These are phyloP conservation scores for Phyllostomus discolor DNA, from an alignment of 2,113 vertebrate genomes.

Conservation along the genomic window DNA sequence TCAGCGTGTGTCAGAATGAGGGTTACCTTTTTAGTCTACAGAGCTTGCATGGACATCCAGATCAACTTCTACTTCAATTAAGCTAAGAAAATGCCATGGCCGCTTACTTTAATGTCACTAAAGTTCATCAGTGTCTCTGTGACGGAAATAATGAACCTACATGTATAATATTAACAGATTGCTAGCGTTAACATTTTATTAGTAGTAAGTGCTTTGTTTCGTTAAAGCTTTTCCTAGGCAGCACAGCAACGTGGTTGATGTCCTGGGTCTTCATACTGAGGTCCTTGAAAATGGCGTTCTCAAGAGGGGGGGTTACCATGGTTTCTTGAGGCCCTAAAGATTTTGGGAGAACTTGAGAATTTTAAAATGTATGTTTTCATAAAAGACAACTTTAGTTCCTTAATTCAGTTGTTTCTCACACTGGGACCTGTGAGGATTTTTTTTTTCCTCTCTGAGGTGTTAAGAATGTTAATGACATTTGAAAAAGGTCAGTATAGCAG, in stretches of 20 bases:
- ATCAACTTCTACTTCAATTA: neutral
- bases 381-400: neutral
- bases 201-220: neutral
- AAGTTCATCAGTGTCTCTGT: neutral
- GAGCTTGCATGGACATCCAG: neutral
- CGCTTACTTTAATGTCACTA: neutral
- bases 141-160: neutral
- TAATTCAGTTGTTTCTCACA: neutral
- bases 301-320: fast-evolving
- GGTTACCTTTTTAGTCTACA: neutral
- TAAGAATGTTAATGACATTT: neutral
- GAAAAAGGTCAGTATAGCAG: neutral
- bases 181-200: neutral
- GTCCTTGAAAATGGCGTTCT: neutral
- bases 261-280: neutral
- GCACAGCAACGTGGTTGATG: neutral
- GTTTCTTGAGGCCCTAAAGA: neutral
- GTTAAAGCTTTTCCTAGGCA: neutral
- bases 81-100: neutral
- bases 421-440: neutral
- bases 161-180: neutral
- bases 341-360: neutral
- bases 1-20: neutral
- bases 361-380: neutral
- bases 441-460: neutral